Conservation (phyloP, 2,888 invertebrate genomes). For the Chloroclystis v-ata region DNA sequence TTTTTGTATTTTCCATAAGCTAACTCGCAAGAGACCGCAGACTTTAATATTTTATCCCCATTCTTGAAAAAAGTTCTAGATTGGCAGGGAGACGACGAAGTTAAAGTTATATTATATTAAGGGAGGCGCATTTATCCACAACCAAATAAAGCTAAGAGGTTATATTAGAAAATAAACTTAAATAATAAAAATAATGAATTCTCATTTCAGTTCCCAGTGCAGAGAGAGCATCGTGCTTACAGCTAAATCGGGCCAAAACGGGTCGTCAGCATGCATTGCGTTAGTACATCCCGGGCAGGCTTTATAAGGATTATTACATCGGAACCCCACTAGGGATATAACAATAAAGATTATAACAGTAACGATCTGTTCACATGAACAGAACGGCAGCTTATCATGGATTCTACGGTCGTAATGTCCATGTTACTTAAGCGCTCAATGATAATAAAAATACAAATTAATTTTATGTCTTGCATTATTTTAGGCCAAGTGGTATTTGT, state of each 20-base stretch:
- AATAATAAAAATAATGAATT: no score
- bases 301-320: conserved; percentile 40
- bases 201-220: no score
- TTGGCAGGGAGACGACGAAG: no score
- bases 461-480: conserved; percentile 12
- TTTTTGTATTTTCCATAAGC: no score
- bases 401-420: conserved; percentile 15
- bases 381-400: conserved; percentile 17
- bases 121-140: no score
- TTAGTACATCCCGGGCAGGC: conserved; percentile 37
- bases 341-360: conserved; percentile 33
- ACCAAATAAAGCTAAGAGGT: no score
- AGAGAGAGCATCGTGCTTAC: no score
- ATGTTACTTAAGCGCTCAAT: conserved; percentile 17
- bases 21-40: no score
- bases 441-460: conserved; percentile 14
- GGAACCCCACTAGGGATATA: conserved; percentile 27
- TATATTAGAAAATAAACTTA: no score
- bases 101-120: no score
- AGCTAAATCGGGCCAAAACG: conserved; percentile 29
- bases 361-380: conserved; percentile 22
- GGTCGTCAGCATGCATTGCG: conserved; percentile 48
- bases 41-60: no score
- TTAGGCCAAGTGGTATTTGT: conserved; percentile 4
- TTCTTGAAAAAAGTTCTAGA: no score